phyloP scores from a whole-genome alignment of 2,113 vertebrate species.

The Colistium nudipinnis region DNA sequence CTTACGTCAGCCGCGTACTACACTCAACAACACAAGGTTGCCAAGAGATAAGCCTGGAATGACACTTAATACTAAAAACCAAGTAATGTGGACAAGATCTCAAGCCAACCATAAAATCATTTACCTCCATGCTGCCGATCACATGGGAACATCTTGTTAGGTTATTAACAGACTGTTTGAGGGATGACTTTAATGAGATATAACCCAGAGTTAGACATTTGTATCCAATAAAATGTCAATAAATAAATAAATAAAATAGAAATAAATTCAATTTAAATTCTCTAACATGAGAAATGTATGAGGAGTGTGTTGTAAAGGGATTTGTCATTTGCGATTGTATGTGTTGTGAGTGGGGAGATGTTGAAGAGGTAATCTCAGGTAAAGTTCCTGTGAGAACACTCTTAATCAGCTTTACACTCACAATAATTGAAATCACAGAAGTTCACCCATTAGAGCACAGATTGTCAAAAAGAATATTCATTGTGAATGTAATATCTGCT shows the following conservation, averaged over 20 bases:
- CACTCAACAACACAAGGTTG: conserved; percentile 38
- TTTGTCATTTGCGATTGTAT: background rate
- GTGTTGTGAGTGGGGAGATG: no score
- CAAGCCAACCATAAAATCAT: conserved; percentile 29
- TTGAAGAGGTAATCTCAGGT: no score
- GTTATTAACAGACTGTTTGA: background rate
- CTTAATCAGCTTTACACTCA: no score
- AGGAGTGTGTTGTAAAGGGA: no score
- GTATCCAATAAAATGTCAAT: background rate
- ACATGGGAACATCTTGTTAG: conserved; percentile 19
- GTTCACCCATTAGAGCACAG: no score
- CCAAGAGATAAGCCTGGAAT: conserved; percentile 38
- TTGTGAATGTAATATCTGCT: no score
- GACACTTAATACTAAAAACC: conserved; percentile 23
- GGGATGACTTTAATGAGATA: background rate
- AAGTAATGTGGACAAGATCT: conserved; percentile 30
- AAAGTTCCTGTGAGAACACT: no score
- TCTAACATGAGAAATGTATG: no score
- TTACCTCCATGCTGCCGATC: background rate
- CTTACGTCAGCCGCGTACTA: background rate
- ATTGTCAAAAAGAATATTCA: no score
- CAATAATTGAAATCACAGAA: no score
- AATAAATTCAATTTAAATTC: no score
- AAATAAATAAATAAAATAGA: no score
- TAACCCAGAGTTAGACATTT: conserved; percentile 6